These are phyloP conservation scores for Drosophila teissieri DNA, from an alignment of 1,140 invertebrate genomes.

Conservation along the genomic window DNA sequence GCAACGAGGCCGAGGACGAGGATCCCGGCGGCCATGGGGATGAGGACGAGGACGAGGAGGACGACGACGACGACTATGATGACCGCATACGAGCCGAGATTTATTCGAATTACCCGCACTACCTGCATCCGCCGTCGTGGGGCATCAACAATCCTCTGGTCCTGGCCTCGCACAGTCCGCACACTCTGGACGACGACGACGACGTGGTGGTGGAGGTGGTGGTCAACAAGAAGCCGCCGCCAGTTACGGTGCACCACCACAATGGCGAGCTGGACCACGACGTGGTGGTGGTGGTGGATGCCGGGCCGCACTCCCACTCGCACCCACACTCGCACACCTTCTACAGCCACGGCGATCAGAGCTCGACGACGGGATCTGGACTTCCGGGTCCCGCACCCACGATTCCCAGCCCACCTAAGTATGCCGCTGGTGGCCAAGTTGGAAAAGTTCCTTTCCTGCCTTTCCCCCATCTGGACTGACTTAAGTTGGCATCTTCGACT, in stretches of 20 bases:
- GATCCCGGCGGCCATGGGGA: slow-evolving; percentile 4
- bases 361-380: slow-evolving; percentile 44
- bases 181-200: slow-evolving; percentile 74
- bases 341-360: slow-evolving; percentile 67
- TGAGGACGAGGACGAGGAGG: slow-evolving; percentile 51
- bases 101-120: slow-evolving; percentile 83
- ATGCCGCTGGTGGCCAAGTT: slow-evolving; percentile 43
- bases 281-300: slow-evolving; percentile 75
- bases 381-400: slow-evolving; percentile 21
- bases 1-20: slow-evolving; percentile 7
- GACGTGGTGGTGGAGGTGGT: slow-evolving; percentile 69
- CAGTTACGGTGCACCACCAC: slow-evolving; percentile 13
- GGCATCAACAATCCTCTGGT: slow-evolving; percentile 81
- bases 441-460: slow-evolving; percentile 14
- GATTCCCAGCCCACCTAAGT: slow-evolving; percentile 57
- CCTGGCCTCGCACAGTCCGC: slow-evolving; percentile 79
- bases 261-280: slow-evolving; percentile 58
- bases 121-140: slow-evolving; percentile 81
- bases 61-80: slow-evolving; percentile 79
- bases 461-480: slow-evolving; percentile 10
- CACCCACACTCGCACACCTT: slow-evolving; percentile 63
- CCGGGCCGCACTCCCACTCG: slow-evolving; percentile 53
- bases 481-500: slow-evolving; percentile 42
- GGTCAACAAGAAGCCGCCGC: slow-evolving; percentile 20
- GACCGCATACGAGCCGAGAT: slow-evolving; percentile 83